Evolutionary conservation across 64 coral and sea anemone genomes (phyloP), one percentile per base, ranked within the genome.

Genomic region (Trachythela sp.): DNA sequence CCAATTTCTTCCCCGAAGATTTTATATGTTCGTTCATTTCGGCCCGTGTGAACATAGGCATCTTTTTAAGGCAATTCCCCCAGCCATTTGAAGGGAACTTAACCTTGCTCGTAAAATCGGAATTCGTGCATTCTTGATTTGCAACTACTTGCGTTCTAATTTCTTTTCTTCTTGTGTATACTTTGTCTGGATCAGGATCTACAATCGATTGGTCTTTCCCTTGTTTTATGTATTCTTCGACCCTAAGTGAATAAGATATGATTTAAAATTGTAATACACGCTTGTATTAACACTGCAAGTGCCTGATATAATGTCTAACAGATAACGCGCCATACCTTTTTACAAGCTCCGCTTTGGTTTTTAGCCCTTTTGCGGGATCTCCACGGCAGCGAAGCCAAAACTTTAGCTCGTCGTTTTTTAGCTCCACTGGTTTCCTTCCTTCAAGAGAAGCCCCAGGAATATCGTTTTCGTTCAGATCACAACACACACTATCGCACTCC

Each of bases 171-270:
- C 40, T 85, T 29, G 83, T 85, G 83, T 85, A 85, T 29, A 85
- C 40, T 85, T 37, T 29, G 83, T 85, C 40, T 85, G 83, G 83
- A 37, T 85, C 83, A 37, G 83, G 83, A 85, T 85, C 83, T 29
- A 92, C 76, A 34, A 92, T 58, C 49, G 56, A 22, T 42, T 77
- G 27, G n/a, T 92, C 86, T 36, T 54, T 92, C 29, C 72, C 72
- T 64, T 83, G 51, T 39, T 71, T 70, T 84, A 92, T 88, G 52
- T 92, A 92, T 31, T 92, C 91, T 33, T 88, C 91, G 17, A 91
- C 90, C 33, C 90, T 91, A 87, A 13, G n/a, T n/a, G n/a, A n/a
- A n/a, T n/a, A n/a, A n/a, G n/a, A n/a, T n/a, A n/a, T n/a, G n/a
- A 85, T 86, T 68, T 70, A 43, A 58, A 49, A 87, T 11, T 58